Evolutionary conservation across 2,113 vertebrate genomes (phyloP).

Genomic region (Alosa alosa): DNA sequence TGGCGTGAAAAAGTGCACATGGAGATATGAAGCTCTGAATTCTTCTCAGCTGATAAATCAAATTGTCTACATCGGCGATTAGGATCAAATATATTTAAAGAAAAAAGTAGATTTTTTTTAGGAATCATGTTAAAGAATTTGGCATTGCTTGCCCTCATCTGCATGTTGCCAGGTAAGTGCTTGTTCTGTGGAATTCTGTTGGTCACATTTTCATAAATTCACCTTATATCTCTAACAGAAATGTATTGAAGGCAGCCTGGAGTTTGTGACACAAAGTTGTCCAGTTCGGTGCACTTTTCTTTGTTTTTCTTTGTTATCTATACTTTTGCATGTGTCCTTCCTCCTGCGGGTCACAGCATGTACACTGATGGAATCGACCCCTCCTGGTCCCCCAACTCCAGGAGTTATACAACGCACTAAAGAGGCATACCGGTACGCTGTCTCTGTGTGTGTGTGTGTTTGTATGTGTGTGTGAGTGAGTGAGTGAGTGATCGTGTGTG

Average conservation of each 20-base stretch:
- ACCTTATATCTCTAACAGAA: neutral
- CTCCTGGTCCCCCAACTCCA: slow-evolving; percentile 24
- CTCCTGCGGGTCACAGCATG: slow-evolving; percentile 47
- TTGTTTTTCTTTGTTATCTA: neutral
- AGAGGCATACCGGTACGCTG: slow-evolving; percentile 53
- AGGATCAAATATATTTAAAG: neutral
- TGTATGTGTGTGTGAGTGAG: neutral
- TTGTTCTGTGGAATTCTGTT: neutral
- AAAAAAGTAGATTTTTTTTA: neutral
- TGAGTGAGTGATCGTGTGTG: neutral
- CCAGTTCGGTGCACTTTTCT: too few species aligned
- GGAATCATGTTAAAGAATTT: neutral
- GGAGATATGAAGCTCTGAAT: neutral
- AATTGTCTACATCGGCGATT: neutral
- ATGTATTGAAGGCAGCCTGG: neutral
- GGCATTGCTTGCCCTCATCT: slow-evolving; percentile 46
- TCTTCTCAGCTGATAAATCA: neutral
- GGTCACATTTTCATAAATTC: neutral
- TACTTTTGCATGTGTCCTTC: neutral
- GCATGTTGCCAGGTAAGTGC: slow-evolving; percentile 61
- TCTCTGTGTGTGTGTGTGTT: slow-evolving; percentile 24
- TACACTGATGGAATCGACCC: slow-evolving; percentile 10
- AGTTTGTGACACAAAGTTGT: neutral
- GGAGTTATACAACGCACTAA: slow-evolving; percentile 49
- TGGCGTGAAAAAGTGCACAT: neutral